Evolutionary conservation across 2,113 vertebrate genomes (phyloP).

Genomic region (Laterallus jamaicensis): DNA sequence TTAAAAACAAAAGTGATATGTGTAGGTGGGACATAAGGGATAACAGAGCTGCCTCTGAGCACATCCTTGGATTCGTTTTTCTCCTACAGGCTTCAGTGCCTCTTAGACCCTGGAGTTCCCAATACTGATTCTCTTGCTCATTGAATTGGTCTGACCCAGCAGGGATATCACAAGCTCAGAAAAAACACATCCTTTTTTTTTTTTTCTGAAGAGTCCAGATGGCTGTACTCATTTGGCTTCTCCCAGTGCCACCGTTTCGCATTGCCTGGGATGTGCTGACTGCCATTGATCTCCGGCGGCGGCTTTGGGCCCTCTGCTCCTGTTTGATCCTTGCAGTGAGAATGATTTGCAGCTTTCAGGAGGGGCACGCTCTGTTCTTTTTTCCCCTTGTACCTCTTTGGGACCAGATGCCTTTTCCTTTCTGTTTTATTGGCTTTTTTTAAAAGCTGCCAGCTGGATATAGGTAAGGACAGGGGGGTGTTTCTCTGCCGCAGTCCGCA

Average conservation of each 20-base stretch:
- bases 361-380: neutral
- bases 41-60: neutral
- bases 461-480: neutral
- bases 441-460: conserved; percentile 4
- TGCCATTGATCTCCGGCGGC: accelerated
- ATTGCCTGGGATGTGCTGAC: accelerated
- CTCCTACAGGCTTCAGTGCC: neutral
- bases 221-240: neutral
- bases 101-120: neutral
- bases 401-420: neutral
- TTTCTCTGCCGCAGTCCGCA: conserved; percentile 27
- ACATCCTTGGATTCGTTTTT: neutral
- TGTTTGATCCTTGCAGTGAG: neutral
- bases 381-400: neutral
- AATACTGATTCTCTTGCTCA: neutral
- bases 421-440: neutral
- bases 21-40: neutral
- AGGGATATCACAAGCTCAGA: neutral
- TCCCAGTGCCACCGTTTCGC: accelerated
- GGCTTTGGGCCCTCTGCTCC: neutral
- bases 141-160: neutral
- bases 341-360: neutral
- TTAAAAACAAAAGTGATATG: neutral
- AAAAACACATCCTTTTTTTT: neutral
- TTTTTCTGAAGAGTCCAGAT: neutral